Evolutionary conservation across 2,888 invertebrate species (phyloP).

Genomic region (Poecilus cupreus): DNA sequence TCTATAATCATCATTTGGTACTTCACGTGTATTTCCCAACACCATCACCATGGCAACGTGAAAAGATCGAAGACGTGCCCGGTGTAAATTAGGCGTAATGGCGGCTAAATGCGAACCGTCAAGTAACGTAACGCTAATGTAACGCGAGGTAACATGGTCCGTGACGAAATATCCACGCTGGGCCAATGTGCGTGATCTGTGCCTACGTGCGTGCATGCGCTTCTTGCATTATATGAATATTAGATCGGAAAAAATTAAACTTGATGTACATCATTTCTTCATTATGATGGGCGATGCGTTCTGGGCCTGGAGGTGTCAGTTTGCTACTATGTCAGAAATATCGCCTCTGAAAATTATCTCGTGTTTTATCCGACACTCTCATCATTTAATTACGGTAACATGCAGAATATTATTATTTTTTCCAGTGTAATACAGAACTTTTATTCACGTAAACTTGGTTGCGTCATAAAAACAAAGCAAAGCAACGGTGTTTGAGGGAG

Average conservation of each 20-base stretch:
- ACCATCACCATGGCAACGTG: not conserved
- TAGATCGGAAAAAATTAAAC: constrained; percentile 10
- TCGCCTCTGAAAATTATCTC: no score
- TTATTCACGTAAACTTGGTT: no score
- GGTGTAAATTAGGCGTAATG: constrained; percentile 19
- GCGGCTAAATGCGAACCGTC: constrained; percentile 20
- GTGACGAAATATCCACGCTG: constrained; percentile 22
- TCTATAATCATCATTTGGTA: constrained; percentile 37
- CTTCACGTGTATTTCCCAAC: constrained; percentile 14
- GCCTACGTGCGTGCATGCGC: not conserved
- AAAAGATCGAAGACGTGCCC: not conserved
- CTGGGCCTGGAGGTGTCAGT: no score
- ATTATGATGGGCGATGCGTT: not conserved
- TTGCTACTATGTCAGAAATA: no score
- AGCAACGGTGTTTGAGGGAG: no score
- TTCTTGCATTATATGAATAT: constrained; percentile 14
- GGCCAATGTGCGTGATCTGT: not conserved
- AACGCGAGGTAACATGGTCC: not conserved
- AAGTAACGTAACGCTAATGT: not conserved
- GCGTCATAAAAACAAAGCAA: no score
- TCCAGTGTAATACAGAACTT: no score
- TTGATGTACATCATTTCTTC: constrained; percentile 13
- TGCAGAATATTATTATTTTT: no score
- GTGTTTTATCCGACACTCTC: no score
- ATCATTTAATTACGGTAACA: no score